A percentile compares a stretch with the other conserved stretches of the same genome.
These are phyloP conservation scores for Pterostichus niger DNA, from an alignment of 2,888 invertebrate species.

Conservation along the genomic window DNA sequence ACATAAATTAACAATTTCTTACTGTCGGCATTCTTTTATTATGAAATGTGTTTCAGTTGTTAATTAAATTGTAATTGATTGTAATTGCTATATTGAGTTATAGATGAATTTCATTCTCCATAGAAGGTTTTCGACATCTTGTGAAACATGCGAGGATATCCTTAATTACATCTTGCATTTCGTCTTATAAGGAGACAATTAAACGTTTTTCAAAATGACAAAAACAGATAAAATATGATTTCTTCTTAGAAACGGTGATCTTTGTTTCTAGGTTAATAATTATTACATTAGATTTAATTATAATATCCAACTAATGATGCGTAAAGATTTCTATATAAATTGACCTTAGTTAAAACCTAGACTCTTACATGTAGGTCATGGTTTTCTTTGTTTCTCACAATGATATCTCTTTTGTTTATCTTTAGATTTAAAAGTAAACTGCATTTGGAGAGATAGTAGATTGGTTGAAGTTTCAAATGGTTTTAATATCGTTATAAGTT, in stretches of 20 bases:
- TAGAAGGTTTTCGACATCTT: conserved; percentile 24
- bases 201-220: conserved; percentile 21
- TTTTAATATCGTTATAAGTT: conserved; percentile 27
- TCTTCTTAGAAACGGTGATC: neutral
- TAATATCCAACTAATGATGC: conserved; percentile 11
- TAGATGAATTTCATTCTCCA: conserved; percentile 34
- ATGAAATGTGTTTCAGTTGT: conserved; percentile 16
- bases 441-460: neutral
- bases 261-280: conserved; percentile 48
- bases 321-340: conserved; percentile 40
- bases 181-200: conserved; percentile 22
- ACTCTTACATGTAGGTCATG: conserved; percentile 9
- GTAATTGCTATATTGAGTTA: conserved; percentile 42
- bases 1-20: neutral
- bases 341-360: conserved; percentile 18
- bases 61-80: conserved; percentile 27
- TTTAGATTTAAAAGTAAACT: neutral
- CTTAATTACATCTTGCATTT: conserved; percentile 6
- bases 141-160: conserved; percentile 23
- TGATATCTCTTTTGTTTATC: conserved; percentile 1
- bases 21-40: neutral
- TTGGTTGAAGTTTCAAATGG: conserved; percentile 1
- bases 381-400: conserved; percentile 1
- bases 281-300: conserved; percentile 40
- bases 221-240: conserved; percentile 35